Conservation (phyloP, 2,888 invertebrate species). For the Synergus umbraculus region DNA sequence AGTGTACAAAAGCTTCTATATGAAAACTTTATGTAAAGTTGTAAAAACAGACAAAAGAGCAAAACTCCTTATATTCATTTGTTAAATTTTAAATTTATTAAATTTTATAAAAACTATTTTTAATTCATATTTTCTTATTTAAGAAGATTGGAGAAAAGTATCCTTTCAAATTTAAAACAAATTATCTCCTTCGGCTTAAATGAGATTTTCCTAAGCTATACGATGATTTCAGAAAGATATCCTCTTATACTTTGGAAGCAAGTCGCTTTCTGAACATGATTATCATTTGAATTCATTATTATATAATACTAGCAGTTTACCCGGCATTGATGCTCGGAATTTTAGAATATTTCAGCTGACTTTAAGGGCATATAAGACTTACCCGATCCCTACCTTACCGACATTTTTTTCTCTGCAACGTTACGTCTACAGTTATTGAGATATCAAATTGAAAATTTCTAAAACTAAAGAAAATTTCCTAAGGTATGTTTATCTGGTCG, state of each 20-base stretch:
- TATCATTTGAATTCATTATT: not conserved
- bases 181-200: conserved; percentile 28
- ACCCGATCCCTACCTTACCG: too few species aligned
- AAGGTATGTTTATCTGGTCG: too few species aligned
- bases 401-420: too few species aligned
- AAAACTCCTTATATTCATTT: not conserved
- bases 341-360: too few species aligned
- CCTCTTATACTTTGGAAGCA: conserved; percentile 23
- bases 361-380: too few species aligned
- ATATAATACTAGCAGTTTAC: not conserved
- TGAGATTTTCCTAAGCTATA: conserved; percentile 20
- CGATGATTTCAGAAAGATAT: conserved; percentile 35
- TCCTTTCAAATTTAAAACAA: conserved; percentile 38
- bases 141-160: conserved; percentile 8
- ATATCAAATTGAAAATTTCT: too few species aligned
- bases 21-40: not conserved
- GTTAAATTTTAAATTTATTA: too few species aligned
- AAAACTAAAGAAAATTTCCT: too few species aligned
- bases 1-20: not conserved
- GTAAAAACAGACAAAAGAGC: not conserved
- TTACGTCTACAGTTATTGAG: too few species aligned
- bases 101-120: not conserved
- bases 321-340: too few species aligned
- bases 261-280: not conserved
- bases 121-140: not conserved